Evolutionary conservation across 2,888 invertebrate species (phyloP).

Genomic region (Microplitis manilae): DNA sequence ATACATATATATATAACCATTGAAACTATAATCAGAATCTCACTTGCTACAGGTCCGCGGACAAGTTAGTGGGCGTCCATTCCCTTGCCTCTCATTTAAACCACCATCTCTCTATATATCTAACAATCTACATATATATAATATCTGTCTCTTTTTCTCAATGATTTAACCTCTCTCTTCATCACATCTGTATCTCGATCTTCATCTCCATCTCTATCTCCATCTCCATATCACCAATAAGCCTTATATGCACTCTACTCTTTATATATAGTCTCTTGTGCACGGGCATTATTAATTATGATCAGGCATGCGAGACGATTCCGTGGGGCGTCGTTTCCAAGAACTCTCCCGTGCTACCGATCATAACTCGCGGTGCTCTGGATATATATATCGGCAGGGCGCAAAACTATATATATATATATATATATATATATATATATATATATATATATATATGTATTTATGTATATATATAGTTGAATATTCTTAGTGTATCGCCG

Average conservation of each 20-base stretch:
- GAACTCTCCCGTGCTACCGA: conserved; percentile 50
- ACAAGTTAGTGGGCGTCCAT: conserved; percentile 67
- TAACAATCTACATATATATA: conserved; percentile 6
- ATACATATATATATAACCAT: not conserved
- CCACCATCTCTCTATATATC: conserved; percentile 10
- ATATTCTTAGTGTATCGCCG: not conserved
- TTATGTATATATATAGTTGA: not conserved
- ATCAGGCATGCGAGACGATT: conserved; percentile 70
- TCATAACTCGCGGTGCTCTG: conserved; percentile 46
- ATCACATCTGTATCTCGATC: not conserved
- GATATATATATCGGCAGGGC: conserved; percentile 49
- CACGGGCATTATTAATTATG: conserved; percentile 67
- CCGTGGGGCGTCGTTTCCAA: conserved; percentile 51
- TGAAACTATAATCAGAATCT: not conserved
- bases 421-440: too few species aligned
- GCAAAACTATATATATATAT: conserved; percentile 29
- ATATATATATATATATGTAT: not conserved
- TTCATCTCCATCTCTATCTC: not conserved
- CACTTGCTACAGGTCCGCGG: conserved; percentile 38
- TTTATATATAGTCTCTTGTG: conserved; percentile 16
- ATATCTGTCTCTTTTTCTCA: conserved; percentile 1
- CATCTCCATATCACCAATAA: not conserved
- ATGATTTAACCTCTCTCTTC: not conserved
- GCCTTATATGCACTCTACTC: not conserved
- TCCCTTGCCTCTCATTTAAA: conserved; percentile 13